A percentile compares a stretch with the other conserved stretches of the same genome.
These are phyloP conservation scores for Chelonoidis abingdonii DNA, from an alignment of 2,113 vertebrate genomes.

Conservation along the genomic window DNA sequence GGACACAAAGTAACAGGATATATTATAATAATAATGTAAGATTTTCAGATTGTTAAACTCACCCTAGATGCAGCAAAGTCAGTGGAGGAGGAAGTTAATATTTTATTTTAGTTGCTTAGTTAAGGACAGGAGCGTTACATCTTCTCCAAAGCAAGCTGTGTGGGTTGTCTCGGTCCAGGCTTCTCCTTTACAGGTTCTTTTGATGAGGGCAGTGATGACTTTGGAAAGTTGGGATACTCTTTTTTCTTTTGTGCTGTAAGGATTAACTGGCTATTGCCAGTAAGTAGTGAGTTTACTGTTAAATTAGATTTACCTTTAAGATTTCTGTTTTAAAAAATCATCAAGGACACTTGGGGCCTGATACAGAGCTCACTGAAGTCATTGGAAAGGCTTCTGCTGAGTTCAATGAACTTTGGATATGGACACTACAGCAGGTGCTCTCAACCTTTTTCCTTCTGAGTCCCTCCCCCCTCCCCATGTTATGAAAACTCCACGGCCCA, in stretches of 20 bases:
- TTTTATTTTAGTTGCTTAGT: neutral
- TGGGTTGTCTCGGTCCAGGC: neutral
- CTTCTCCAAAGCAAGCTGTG: neutral
- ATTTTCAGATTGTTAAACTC: neutral
- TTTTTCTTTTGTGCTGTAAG: neutral
- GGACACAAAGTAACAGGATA: conserved; percentile 25
- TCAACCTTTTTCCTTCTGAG: no score
- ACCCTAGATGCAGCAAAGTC: neutral
- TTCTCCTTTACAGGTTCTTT: neutral
- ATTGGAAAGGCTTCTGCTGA: neutral
- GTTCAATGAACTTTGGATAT: neutral
- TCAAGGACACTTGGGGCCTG: neutral
- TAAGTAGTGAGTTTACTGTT: neutral
- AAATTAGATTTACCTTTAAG: neutral
- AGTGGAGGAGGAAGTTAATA: neutral
- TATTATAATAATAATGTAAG: neutral
- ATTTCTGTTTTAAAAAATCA: neutral
- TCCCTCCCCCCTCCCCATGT: no score
- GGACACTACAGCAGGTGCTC: no score
- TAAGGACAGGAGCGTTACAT: neutral
- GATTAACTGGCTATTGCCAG: neutral
- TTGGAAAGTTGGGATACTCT: no score
- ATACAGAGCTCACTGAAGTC: neutral
- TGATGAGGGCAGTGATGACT: neutral
- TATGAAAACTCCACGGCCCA: no score